These are phyloP conservation scores for Neosilurus hyrtlii DNA, from an alignment of 2,797 vertebrate genomes.

Conservation along the genomic window DNA sequence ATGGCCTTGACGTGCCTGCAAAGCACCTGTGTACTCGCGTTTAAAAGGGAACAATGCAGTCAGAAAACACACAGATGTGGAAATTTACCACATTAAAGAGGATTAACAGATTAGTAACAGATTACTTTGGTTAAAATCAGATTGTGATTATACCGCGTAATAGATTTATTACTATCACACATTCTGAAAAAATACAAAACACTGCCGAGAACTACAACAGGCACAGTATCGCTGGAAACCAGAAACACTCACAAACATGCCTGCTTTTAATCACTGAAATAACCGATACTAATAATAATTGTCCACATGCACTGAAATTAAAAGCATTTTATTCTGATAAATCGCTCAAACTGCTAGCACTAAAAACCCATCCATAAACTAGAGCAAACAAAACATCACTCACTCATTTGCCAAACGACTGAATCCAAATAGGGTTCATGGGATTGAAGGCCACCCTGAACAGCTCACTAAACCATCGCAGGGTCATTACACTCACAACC, in stretches of 20 bases:
- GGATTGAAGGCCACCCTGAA: no score
- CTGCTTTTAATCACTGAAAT: background rate
- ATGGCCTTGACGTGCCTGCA: background rate
- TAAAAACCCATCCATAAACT: no score
- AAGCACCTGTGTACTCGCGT: background rate
- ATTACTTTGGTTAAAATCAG: background rate
- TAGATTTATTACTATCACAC: background rate
- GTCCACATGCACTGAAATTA: no score
- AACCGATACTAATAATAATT: no score
- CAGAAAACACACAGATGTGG: background rate
- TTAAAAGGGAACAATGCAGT: background rate
- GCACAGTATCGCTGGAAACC: background rate
- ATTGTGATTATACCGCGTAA: conserved; percentile 1
- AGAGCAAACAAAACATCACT: no score
- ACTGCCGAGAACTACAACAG: background rate
- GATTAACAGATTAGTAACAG: background rate
- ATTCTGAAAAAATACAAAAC: background rate
- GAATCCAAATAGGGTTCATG: no score
- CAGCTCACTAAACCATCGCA: no score
- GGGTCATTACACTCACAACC: no score
- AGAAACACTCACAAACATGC: background rate
- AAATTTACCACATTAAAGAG: no score
- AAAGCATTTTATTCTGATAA: no score
- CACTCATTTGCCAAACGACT: no score
- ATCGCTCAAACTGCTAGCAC: no score